phyloP scores from a whole-genome alignment of 2,888 invertebrate species.

The Agonopterix alstromeriana region DNA sequence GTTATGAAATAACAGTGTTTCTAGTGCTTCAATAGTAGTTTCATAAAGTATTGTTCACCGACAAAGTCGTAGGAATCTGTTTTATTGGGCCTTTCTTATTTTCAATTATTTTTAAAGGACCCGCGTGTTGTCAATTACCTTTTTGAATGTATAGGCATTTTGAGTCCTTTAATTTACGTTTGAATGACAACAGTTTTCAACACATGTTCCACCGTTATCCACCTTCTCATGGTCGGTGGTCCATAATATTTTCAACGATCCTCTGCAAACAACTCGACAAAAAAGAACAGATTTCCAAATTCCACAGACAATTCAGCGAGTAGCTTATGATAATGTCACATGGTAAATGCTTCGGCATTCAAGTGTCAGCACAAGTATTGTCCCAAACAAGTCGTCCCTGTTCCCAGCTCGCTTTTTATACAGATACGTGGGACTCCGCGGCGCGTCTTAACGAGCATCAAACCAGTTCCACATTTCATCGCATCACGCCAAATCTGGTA shows the following conservation, averaged over 20 bases:
- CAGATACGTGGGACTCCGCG: slow-evolving; percentile 62
- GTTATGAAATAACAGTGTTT: too few relatives aligned
- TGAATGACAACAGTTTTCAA: too few relatives aligned
- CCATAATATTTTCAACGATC: neutral
- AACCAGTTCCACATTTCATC: slow-evolving; percentile 64
- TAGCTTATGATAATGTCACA: slow-evolving; percentile 24
- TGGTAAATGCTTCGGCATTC: slow-evolving; percentile 60
- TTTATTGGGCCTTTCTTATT: too few relatives aligned
- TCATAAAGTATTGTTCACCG: too few relatives aligned
- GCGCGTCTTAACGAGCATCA: slow-evolving; percentile 65
- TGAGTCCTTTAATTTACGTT: too few relatives aligned
- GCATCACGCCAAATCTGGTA: slow-evolving; percentile 61
- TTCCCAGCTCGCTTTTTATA: slow-evolving; percentile 57
- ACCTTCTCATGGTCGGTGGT: slow-evolving; percentile 1
- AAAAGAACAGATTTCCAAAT: slow-evolving; percentile 8
- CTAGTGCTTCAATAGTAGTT: too few relatives aligned
- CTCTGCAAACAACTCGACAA: slow-evolving; percentile 1
- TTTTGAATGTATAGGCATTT: too few relatives aligned
- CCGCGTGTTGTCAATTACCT: too few relatives aligned
- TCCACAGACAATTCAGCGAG: slow-evolving; percentile 7
- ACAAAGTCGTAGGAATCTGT: too few relatives aligned
- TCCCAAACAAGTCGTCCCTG: slow-evolving; percentile 54
- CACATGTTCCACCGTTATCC: too few relatives aligned
- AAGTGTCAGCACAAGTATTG: slow-evolving; percentile 62
- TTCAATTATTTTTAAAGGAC: too few relatives aligned